A percentile compares a stretch with the other conserved stretches of the same genome.
Evolutionary conservation across 2,113 vertebrate genomes (phyloP).

Genomic region (Psephotus haematonotus): DNA sequence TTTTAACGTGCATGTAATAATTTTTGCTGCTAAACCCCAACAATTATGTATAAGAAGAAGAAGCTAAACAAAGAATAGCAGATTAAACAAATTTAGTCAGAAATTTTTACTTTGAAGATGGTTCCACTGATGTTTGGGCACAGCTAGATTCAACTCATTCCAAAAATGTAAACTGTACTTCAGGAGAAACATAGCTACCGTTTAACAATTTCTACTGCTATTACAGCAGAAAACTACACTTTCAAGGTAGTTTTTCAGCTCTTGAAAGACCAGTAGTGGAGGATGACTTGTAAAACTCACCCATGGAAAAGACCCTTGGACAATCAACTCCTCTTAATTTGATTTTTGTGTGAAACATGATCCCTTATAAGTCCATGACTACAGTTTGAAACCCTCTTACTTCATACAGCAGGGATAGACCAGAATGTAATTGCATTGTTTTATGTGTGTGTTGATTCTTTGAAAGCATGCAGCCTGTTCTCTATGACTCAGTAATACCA

Average conservation of each 20-base stretch:
- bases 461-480: not conserved
- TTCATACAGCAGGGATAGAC: not conserved
- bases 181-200: not conserved
- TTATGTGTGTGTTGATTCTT: not conserved
- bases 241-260: not conserved
- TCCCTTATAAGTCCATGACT: not conserved
- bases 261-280: not conserved
- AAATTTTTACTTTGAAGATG: not conserved
- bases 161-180: not conserved
- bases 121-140: not conserved
- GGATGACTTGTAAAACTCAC: not conserved
- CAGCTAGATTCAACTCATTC: not conserved
- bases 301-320: not conserved
- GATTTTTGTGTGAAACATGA: not conserved
- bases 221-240: not conserved
- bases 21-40: not conserved
- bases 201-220: not conserved
- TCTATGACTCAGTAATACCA: not conserved
- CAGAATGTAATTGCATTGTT: not conserved
- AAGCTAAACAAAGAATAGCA: not conserved
- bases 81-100: not conserved
- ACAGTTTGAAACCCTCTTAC: not conserved
- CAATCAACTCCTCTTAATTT: not conserved
- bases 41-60: not conserved
- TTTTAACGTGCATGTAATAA: not conserved